Conservation (phyloP, 2,888 invertebrate species). For the Perithous albicinctus region DNA sequence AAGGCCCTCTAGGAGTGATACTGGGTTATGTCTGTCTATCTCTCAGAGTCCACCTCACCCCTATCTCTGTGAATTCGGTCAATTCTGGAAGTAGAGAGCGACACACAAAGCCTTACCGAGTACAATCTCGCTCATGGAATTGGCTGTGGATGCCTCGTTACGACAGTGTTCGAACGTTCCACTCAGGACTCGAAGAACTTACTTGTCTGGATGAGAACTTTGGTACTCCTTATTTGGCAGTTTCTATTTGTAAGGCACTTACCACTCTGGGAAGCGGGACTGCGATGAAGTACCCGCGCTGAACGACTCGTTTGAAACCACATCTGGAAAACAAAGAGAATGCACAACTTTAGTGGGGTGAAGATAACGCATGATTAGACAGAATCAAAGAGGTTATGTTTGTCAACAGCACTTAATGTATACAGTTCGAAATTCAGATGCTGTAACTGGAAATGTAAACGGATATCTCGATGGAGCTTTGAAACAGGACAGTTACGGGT, state of each 20-base stretch:
- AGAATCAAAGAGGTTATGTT: not conserved
- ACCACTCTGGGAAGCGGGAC: not conserved
- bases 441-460: conserved; percentile 10
- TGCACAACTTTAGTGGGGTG: conserved; percentile 5
- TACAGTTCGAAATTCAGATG: not conserved
- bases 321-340: conserved; percentile 40
- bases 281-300: not conserved
- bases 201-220: not conserved
- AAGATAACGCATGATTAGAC: not conserved
- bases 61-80: conserved; percentile 30
- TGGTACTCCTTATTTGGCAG: not conserved
- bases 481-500: conserved; percentile 18
- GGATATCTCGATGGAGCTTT: not conserved
- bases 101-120: conserved; percentile 31
- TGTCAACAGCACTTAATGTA: not conserved
- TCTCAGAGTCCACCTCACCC: conserved; percentile 41
- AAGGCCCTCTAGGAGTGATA: conserved; percentile 19
- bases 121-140: conserved; percentile 40
- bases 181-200: not conserved
- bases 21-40: conserved; percentile 53
- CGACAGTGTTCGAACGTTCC: conserved; percentile 33
- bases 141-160: conserved; percentile 49
- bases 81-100: conserved; percentile 34
- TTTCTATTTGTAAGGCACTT: not conserved
- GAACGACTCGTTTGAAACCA: not conserved